These are phyloP conservation scores for Enteromius radiatus DNA, from an alignment of 2,797 vertebrate genomes.

Conservation along the genomic window DNA sequence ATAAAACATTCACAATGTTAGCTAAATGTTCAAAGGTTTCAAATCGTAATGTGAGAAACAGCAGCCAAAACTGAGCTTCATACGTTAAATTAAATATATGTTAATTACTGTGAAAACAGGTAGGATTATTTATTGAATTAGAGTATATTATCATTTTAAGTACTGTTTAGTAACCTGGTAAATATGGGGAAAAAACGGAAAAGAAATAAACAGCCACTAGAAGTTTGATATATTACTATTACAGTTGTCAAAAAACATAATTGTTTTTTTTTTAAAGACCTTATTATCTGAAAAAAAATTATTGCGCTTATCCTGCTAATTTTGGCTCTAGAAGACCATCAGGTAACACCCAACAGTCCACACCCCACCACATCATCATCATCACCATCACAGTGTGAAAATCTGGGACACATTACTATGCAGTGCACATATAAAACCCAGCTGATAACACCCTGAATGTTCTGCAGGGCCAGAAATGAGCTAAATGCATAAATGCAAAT, in stretches of 20 bases:
- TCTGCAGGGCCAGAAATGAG: not conserved
- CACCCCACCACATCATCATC: not conserved
- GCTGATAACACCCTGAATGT: not conserved
- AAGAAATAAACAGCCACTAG: too few relatives aligned
- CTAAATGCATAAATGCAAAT: not conserved
- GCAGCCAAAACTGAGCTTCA: too few relatives aligned
- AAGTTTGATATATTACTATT: not conserved
- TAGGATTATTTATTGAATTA: too few relatives aligned
- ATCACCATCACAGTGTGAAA: not conserved
- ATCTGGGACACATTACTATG: not conserved
- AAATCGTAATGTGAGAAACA: too few relatives aligned
- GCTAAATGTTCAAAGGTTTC: too few relatives aligned
- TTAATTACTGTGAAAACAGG: too few relatives aligned
- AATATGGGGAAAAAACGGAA: too few relatives aligned
- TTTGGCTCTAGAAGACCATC: not conserved
- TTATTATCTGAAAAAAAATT: not conserved
- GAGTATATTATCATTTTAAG: too few relatives aligned
- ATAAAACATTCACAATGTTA: too few relatives aligned
- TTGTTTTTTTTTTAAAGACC: not conserved
- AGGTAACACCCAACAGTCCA: not conserved
- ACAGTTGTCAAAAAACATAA: not conserved
- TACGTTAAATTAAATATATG: too few relatives aligned
- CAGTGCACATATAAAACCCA: not conserved
- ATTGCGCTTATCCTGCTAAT: not conserved
- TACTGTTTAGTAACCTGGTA: too few relatives aligned